These are phyloP conservation scores for Phrynocephalus forsythii DNA, from an alignment of 2,797 vertebrate genomes.

Conservation along the genomic window DNA sequence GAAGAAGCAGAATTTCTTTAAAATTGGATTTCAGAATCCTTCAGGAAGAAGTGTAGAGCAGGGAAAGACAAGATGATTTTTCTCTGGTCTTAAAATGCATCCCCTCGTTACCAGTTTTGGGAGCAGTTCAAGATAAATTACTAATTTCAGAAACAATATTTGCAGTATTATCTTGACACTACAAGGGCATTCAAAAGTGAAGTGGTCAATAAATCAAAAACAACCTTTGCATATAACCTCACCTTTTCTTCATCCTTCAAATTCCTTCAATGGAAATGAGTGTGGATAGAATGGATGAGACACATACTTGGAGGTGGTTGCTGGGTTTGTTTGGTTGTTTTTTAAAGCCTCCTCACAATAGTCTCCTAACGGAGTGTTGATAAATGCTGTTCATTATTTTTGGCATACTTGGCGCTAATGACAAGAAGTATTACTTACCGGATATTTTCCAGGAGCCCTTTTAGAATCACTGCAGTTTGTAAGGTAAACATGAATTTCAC, in stretches of 20 bases:
- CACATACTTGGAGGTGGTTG: slow-evolving; percentile 27
- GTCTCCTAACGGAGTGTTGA: slow-evolving; percentile 59
- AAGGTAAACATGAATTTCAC: slow-evolving; percentile 52
- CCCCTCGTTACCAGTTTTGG: slow-evolving; percentile 38
- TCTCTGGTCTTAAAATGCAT: slow-evolving; percentile 46
- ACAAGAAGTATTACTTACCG: slow-evolving; percentile 56
- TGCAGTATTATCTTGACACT: slow-evolving; percentile 59
- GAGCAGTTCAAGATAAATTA: slow-evolving; percentile 34
- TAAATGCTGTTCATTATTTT: slow-evolving; percentile 68
- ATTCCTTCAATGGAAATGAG: slow-evolving; percentile 57
- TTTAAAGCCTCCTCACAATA: slow-evolving; percentile 41
- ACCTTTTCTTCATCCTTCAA: slow-evolving; percentile 5
- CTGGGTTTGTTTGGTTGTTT: slow-evolving; percentile 2
- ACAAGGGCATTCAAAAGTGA: slow-evolving; percentile 68
- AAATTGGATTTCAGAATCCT: slow-evolving; percentile 13
- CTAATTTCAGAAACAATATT: slow-evolving; percentile 50
- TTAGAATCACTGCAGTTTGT: slow-evolving; percentile 18
- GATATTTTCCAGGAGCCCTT: slow-evolving; percentile 38
- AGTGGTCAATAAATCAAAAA: slow-evolving; percentile 60
- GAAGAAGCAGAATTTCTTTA: not conserved
- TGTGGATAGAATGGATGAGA: slow-evolving; percentile 64
- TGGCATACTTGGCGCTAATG: slow-evolving; percentile 59
- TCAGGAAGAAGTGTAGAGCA: slow-evolving; percentile 29
- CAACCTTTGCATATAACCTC: slow-evolving; percentile 54
- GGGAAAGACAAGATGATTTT: slow-evolving; percentile 49